Evolutionary conservation across 2,797 vertebrate genomes (phyloP).

Genomic region (Vultur gryphus): DNA sequence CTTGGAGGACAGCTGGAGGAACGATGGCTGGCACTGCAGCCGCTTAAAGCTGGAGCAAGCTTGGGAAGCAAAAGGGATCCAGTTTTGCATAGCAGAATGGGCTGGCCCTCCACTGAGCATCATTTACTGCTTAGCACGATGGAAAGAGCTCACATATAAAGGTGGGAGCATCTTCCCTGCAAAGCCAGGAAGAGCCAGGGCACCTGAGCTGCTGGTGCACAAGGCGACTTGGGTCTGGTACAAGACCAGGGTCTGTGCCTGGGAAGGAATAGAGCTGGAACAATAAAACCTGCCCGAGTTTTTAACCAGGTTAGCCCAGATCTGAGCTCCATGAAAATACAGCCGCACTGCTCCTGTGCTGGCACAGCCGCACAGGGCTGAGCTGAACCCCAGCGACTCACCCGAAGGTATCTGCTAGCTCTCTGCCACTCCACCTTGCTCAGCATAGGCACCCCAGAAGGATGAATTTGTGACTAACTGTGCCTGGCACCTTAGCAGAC

Average conservation of each 20-base stretch:
- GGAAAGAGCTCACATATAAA: neutral
- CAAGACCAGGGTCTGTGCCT: neutral
- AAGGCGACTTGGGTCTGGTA: neutral
- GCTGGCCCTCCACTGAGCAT: neutral
- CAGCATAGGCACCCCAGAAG: neutral
- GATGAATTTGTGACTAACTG: neutral
- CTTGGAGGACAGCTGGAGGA: neutral
- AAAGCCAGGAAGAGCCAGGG: neutral
- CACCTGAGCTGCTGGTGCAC: neutral
- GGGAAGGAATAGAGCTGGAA: neutral
- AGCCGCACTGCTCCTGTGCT: neutral
- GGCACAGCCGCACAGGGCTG: rapidly evolving
- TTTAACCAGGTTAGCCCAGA: neutral
- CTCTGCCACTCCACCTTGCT: rapidly evolving
- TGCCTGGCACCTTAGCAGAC: neutral
- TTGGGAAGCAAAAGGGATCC: neutral
- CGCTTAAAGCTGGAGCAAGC: neutral
- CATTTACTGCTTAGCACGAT: rapidly evolving
- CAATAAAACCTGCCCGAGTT: neutral
- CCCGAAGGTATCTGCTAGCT: neutral
- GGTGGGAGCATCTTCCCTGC: neutral
- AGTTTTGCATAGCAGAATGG: rapidly evolving
- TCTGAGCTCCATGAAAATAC: neutral
- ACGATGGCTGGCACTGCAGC: neutral
- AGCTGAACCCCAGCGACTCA: neutral